Percentiles rank a stretch among this genome's conserved stretches.
Evolutionary conservation across 2,888 invertebrate genomes (phyloP).

Genomic region (Aromia moschata): DNA sequence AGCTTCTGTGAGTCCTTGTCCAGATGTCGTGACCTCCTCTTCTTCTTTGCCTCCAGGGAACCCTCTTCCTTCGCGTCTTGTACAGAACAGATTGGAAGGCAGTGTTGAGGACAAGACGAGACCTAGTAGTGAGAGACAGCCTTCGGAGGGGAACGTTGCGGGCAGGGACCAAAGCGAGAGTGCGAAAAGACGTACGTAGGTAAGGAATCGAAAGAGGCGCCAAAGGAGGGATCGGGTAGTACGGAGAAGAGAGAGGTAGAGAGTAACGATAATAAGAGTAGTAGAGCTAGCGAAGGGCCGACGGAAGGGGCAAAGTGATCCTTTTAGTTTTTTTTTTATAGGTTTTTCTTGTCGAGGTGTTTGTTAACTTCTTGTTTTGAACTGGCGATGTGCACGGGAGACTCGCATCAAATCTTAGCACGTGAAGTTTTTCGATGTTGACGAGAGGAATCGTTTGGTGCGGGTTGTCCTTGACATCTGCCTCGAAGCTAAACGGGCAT

Average conservation of each 20-base stretch:
- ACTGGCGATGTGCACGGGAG: too few relatives aligned
- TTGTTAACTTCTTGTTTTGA: too few relatives aligned
- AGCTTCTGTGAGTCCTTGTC: too few relatives aligned
- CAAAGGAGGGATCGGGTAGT: not conserved
- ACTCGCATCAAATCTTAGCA: too few relatives aligned
- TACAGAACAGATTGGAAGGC: not conserved
- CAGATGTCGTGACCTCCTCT: too few relatives aligned
- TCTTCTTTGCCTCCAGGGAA: not conserved
- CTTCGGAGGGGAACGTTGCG: not conserved
- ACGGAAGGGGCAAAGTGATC: constrained; percentile 1
- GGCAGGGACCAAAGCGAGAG: not conserved
- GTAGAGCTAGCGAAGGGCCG: constrained; percentile 21
- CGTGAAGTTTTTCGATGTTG: too few relatives aligned
- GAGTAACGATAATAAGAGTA: constrained; percentile 19
- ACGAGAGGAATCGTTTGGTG: too few relatives aligned
- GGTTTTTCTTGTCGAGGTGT: too few relatives aligned
- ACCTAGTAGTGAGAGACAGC: not conserved
- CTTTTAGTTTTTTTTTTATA: too few relatives aligned
- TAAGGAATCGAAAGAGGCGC: constrained; percentile 11
- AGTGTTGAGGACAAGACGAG: constrained; percentile 5
- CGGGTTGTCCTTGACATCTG: too few relatives aligned
- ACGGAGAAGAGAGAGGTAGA: constrained; percentile 11
- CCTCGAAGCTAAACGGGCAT: too few relatives aligned
- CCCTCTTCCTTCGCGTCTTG: not conserved
- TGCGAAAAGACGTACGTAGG: not conserved